These are phyloP conservation scores for Sinocyclocheilus anshuiensis DNA, from an alignment of 2,113 vertebrate species.

Conservation along the genomic window DNA sequence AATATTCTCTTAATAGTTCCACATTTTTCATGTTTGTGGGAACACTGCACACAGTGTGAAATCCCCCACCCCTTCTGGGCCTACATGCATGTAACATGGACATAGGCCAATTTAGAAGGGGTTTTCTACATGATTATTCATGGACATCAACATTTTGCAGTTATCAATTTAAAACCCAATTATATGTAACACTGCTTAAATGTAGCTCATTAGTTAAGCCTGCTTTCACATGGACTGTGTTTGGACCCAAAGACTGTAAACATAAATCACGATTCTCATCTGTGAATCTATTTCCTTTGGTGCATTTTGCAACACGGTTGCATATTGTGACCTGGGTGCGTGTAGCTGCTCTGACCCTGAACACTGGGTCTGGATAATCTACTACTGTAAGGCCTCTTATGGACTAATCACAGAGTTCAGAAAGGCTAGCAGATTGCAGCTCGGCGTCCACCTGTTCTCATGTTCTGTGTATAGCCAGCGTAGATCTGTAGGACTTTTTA, in stretches of 20 bases:
- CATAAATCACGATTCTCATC: slow-evolving; percentile 4
- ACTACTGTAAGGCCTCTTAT: slow-evolving; percentile 40
- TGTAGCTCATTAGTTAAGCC: background rate
- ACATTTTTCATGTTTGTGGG: background rate
- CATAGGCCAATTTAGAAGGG: background rate
- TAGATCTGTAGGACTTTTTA: background rate
- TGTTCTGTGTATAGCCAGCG: slow-evolving; percentile 1
- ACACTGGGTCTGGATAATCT: slow-evolving; percentile 27
- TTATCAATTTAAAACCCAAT: background rate
- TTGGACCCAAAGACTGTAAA: slow-evolving; percentile 27
- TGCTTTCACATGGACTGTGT: background rate
- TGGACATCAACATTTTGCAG: background rate
- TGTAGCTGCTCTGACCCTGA: slow-evolving; percentile 27
- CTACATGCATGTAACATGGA: background rate
- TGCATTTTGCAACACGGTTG: background rate
- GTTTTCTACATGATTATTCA: background rate
- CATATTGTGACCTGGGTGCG: slow-evolving; percentile 28
- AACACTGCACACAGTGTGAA: background rate
- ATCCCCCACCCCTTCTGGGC: background rate
- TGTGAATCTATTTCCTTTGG: background rate
- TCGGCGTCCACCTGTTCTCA: slow-evolving; percentile 19
- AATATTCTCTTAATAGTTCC: background rate
- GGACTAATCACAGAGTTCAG: slow-evolving; percentile 31
- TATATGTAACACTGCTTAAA: background rate
- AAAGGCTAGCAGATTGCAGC: slow-evolving; percentile 29